A percentile compares a stretch with the other conserved stretches of the same genome.
These are phyloP conservation scores for Desoria tigrina DNA, from an alignment of 2,888 invertebrate species.

Conservation along the genomic window DNA sequence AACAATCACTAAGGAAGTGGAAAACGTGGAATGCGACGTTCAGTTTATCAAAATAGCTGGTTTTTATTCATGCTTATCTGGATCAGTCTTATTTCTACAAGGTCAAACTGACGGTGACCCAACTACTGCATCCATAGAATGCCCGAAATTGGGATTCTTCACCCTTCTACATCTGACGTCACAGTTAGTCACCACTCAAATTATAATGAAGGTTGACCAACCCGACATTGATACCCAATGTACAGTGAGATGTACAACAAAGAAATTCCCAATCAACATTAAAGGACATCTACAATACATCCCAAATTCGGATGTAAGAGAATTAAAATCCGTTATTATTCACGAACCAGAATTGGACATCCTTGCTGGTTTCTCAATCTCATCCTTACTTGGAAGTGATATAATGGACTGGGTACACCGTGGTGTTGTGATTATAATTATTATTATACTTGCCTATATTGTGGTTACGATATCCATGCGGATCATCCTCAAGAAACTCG, in stretches of 20 bases:
- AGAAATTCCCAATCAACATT: background rate
- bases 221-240: slow-evolving; percentile 12
- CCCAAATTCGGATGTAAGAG: background rate
- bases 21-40: too few relatives aligned
- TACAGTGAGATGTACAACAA: slow-evolving; percentile 5
- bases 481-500: too few relatives aligned
- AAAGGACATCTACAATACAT: slow-evolving; percentile 28
- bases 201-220: background rate
- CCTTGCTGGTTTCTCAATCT: slow-evolving; percentile 3
- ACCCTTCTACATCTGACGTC: too few relatives aligned
- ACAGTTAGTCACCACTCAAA: too few relatives aligned
- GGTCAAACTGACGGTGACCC: too few relatives aligned
- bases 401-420: background rate
- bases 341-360: slow-evolving; percentile 1
- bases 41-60: too few relatives aligned
- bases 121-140: too few relatives aligned
- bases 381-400: slow-evolving; percentile 9
- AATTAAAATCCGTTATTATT: background rate
- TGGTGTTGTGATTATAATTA: background rate
- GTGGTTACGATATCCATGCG: too few relatives aligned
- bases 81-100: too few relatives aligned
- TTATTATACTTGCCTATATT: background rate
- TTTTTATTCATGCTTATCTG: too few relatives aligned
- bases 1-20: too few relatives aligned
- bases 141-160: too few relatives aligned